phyloP scores from a whole-genome alignment of 2,888 invertebrate genomes.

The Pilophorus perplexus region DNA sequence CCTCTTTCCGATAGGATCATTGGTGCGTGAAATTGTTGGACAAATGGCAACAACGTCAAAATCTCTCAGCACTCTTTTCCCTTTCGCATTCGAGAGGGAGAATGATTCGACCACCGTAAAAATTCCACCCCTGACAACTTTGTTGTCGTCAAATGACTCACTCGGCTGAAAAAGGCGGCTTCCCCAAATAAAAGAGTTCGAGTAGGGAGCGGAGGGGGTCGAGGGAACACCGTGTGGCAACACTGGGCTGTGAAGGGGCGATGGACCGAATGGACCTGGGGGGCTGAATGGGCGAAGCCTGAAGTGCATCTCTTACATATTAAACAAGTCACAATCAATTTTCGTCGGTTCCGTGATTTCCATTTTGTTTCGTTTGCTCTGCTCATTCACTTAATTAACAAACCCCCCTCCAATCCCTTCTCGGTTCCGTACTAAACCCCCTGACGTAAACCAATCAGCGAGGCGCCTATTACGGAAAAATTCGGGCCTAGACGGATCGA shows the following conservation, averaged over 20 bases:
- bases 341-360: conserved; percentile 24
- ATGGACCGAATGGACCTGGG: too few species aligned
- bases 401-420: background rate
- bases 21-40: background rate
- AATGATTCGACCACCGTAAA: background rate
- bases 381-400: conserved; percentile 21
- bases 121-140: background rate
- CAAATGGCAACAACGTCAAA: background rate
- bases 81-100: background rate
- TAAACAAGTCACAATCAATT: conserved; percentile 28
- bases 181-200: background rate
- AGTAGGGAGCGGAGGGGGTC: too few species aligned
- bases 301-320: conserved; percentile 23
- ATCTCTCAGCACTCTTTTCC: background rate
- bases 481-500: too few species aligned
- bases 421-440: background rate
- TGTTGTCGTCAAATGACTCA: too few species aligned
- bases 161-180: too few species aligned
- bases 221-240: too few species aligned
- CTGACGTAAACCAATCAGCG: background rate
- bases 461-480: background rate
- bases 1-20: too few species aligned
- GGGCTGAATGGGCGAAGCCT: background rate
- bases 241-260: too few species aligned
- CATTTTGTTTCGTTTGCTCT: conserved; percentile 22